phyloP scores from a whole-genome alignment of 2,113 vertebrate genomes.

The Corapipo altera region DNA sequence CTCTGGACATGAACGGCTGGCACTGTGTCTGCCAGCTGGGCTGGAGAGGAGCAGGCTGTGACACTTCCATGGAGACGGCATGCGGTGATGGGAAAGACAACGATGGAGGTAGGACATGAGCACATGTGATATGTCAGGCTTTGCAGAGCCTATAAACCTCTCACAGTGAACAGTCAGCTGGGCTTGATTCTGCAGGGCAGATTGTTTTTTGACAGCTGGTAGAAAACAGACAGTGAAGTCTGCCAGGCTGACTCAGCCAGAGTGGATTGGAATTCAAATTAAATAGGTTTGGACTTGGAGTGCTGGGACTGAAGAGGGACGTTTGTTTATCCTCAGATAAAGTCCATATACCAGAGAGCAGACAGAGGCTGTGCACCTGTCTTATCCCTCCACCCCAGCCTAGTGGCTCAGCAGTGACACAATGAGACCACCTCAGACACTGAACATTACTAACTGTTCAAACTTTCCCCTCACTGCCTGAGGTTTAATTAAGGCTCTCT shows the following conservation, averaged over 20 bases:
- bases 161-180: background rate
- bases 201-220: slow-evolving; percentile 41
- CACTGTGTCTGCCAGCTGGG: slow-evolving; percentile 98
- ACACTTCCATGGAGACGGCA: slow-evolving; percentile 97
- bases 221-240: background rate
- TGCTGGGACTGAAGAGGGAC: background rate
- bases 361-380: background rate
- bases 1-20: slow-evolving; percentile 95
- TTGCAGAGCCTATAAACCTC: background rate
- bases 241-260: slow-evolving; percentile 43
- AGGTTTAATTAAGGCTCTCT: background rate
- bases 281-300: background rate
- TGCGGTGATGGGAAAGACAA: slow-evolving; percentile 97
- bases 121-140: background rate
- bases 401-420: background rate
- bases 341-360: background rate
- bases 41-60: slow-evolving; percentile 95
- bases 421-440: background rate
- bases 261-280: background rate
- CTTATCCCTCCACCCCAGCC: accelerated
- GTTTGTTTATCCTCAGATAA: background rate
- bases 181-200: slow-evolving; percentile 17
- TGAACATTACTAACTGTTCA: background rate
- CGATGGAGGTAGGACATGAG: slow-evolving; percentile 86
- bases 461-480: background rate